Evolutionary conservation across 2,797 vertebrate species (phyloP).

Genomic region (Pseudochirops corinnae): DNA sequence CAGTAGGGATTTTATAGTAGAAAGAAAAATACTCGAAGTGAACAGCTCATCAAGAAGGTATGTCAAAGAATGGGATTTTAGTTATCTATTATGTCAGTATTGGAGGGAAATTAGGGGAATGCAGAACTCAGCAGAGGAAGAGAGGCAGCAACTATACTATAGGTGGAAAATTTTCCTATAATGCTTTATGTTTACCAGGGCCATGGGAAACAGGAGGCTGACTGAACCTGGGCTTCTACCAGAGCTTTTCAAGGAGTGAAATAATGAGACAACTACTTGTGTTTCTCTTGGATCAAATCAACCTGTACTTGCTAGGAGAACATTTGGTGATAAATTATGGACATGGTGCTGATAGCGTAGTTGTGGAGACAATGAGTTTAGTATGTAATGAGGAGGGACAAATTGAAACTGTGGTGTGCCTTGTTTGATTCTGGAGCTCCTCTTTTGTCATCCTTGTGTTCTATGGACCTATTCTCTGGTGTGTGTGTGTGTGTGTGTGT

Average conservation of each 20-base stretch:
- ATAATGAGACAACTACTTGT: background rate
- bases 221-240: background rate
- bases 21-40: background rate
- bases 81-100: background rate
- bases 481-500: background rate
- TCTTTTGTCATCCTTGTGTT: background rate
- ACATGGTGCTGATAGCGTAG: background rate
- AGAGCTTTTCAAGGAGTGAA: background rate
- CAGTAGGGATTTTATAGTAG: background rate
- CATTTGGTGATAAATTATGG: background rate
- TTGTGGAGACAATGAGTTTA: background rate
- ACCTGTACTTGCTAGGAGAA: background rate
- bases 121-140: background rate
- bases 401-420: background rate
- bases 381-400: background rate
- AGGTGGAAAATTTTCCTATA: background rate
- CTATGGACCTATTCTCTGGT: background rate
- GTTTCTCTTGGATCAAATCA: background rate
- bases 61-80: background rate
- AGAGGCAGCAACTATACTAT: background rate
- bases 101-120: background rate
- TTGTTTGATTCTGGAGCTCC: background rate
- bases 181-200: background rate
- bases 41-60: background rate
- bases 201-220: background rate